Evolutionary conservation across 2,888 invertebrate species (phyloP).

Genomic region (Coelogynopora nodosa): DNA sequence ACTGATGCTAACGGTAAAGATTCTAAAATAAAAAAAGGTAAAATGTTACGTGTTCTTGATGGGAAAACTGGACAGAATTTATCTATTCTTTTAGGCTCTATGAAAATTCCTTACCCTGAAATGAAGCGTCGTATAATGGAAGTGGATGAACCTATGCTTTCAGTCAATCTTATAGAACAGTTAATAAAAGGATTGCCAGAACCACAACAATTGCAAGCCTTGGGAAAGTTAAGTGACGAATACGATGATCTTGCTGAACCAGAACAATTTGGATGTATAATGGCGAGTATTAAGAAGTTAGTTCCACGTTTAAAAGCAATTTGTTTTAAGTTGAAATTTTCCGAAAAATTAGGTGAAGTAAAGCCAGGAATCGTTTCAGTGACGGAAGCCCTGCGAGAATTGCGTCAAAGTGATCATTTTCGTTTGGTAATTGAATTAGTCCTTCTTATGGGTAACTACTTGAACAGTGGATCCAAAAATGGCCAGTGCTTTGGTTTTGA

Average conservation of each 20-base stretch:
- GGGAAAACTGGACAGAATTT: conserved; percentile 38
- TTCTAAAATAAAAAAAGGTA: conserved; percentile 8
- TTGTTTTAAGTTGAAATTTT: conserved; percentile 80
- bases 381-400: conserved; percentile 42
- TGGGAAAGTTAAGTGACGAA: conserved; percentile 74
- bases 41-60: conserved; percentile 1
- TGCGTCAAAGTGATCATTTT: conserved; percentile 73
- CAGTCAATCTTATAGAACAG: conserved; percentile 79
- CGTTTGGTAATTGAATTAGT: conserved; percentile 82
- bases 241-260: conserved; percentile 71
- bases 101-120: conserved; percentile 53
- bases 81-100: conserved; percentile 32
- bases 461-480: conserved; percentile 90
- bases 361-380: conserved; percentile 71
- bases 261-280: conserved; percentile 73
- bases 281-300: conserved; percentile 81
- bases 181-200: conserved; percentile 83
- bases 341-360: conserved; percentile 78
- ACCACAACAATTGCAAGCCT: conserved; percentile 73
- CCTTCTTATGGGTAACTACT: conserved; percentile 85
- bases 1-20: neutral
- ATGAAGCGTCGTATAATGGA: conserved; percentile 73
- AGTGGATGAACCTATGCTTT: conserved; percentile 79
- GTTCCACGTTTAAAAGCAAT: conserved; percentile 80
- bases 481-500: conserved; percentile 90